phyloP scores from a whole-genome alignment of 1,140 invertebrate species.

The Caerostris extrusa region DNA sequence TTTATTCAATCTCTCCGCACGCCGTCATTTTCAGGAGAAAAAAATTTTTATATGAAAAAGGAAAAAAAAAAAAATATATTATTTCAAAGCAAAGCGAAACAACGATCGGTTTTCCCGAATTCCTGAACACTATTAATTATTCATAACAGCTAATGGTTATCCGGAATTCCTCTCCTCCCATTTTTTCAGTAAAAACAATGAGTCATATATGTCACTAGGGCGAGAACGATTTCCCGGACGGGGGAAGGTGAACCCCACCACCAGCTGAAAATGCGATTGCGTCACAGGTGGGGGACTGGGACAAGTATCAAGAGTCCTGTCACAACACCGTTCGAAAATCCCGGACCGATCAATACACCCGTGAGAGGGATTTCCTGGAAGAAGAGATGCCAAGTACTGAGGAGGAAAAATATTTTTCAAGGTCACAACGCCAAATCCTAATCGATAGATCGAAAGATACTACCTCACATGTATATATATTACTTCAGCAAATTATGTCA shows the following conservation, averaged over 20 bases:
- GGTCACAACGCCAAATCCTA: not conserved
- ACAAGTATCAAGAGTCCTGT: constrained; percentile 33
- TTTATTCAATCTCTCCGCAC: no score
- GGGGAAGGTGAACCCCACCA: constrained; percentile 1
- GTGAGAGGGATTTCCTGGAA: not conserved
- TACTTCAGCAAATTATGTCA: not conserved
- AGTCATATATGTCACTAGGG: constrained; percentile 69
- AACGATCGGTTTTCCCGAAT: not conserved
- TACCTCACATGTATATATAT: not conserved
- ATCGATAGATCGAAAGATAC: not conserved
- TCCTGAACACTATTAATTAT: constrained; percentile 29
- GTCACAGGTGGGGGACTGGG: constrained; percentile 56
- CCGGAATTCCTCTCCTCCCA: not conserved
- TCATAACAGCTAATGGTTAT: constrained; percentile 16
- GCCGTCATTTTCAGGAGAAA: no score
- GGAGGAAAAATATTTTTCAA: not conserved
- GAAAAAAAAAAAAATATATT: not conserved
- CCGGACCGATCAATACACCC: constrained; percentile 15
- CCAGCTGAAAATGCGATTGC: constrained; percentile 51
- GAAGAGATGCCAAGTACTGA: not conserved
- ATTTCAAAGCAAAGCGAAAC: not conserved
- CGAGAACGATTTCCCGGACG: constrained; percentile 35
- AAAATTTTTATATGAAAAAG: not conserved
- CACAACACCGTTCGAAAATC: constrained; percentile 39
- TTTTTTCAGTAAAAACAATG: constrained; percentile 32